Base-by-base conservation (phyloP, 2,113 vertebrate genomes). In the Pontoporia blainvillei region DNA sequence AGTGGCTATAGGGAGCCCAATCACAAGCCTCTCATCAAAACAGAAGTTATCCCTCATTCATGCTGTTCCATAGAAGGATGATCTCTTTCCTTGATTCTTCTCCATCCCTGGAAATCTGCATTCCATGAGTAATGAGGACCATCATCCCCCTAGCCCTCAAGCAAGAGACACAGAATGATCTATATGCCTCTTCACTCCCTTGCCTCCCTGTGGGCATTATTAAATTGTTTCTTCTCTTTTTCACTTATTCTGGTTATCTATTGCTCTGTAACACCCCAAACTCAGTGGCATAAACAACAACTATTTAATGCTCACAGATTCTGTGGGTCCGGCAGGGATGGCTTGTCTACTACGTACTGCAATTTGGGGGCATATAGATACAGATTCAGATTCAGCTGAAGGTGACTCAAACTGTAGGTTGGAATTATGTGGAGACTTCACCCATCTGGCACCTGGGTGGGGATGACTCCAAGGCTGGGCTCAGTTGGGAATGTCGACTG, bases 191-290 rank as follows among this genome's bases (percentile, higher is more conserved):
- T 81, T 94, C 57, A 92, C 52, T 87, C 27, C 73, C 29, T 71
- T 84, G 61, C 46, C 8, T 95, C 44, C n/a, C 49, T 75, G 20
- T 66, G 52, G 23, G 27, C 66, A 1, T 79, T 92, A 93, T 57
- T 82, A 87, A 86, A 92, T 54, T 93, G 10, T 78, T 89, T 76
- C 64, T 64, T 92, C 36, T 94, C 85, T 96, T 96, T 88, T 61
- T 92, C 39, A 67, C 13, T 21, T 89, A 88, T 34, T 76, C 64
- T 95, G 25, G 67, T 84, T 95, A 95, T 46, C 46, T 85, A 62
- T 46, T 86, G 13, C 29, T 66, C 29, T 76, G 34, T 61, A 87
- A 92, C 72, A 82, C 4, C 14, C 41, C 87, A 85, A 89, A 81
- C 17, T 71, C 36, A 44, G 13, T 90, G 18, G 21, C 81, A 71